Evolutionary conservation across 1,140 invertebrate genomes (phyloP), one percentile per base, ranked within the genome.

Genomic region (Galendromus occidentalis): DNA sequence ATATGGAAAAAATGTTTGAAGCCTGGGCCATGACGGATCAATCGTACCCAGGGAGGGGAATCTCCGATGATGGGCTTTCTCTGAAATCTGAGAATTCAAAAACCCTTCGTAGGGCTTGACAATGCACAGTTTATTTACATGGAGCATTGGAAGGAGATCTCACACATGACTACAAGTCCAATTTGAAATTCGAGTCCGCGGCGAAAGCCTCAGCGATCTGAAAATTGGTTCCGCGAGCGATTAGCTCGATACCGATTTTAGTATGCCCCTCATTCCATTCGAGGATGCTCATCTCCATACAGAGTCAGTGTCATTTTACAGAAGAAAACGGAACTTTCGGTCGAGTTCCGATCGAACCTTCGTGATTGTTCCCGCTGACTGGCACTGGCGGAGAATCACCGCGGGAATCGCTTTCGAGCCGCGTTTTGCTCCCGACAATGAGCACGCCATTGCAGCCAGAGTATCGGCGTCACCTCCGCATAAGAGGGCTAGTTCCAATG

Each of bases 381-480:
- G 85, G 72, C 83, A 86, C 68, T 83, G 80, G 44, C 77, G 75
- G 14, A 82, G 73, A 65, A 86, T 72, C 67, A 75, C 74, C 51
- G 75, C 41, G 63, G 80, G 82, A 64, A 88, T 81, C 12, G 73
- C 73, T 39, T 81, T 78, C 66, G 82, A 75, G 9, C 86, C 86
- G 70, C 84, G 81, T 73, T 80, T 83, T 25, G 86, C 85, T 44
- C 86, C 86, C 65, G 82, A 80, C 66, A 88, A 83, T 20, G 84
- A 82, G 17, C 85, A 85, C 29, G 85, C 81, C 86, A 88, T 88
- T 63, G 81, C 80, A 7, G 82, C 85, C 71, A 88, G 86, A 1
- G 86, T 88, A 68, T 88, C 86, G 4, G 86, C 85, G 75, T 88
- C 86, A 33, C 86, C 86, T 41, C 86, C 86, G 20, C 88, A 75